These are phyloP conservation scores for Coelopa pilipes DNA, from an alignment of 2,888 invertebrate species.

Conservation along the genomic window DNA sequence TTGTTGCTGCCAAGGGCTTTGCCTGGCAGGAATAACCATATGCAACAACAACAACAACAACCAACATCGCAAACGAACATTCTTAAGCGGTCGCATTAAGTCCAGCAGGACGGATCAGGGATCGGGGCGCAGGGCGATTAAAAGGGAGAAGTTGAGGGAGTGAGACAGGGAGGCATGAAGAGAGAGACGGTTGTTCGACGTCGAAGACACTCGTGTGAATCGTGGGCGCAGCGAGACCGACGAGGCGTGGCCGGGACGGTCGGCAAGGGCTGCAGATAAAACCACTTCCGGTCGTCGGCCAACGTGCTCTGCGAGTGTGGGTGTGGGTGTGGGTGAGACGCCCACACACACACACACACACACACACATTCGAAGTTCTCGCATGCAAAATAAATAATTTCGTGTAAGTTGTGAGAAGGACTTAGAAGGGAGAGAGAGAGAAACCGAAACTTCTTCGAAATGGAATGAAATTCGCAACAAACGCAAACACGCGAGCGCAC, in stretches of 20 bases:
- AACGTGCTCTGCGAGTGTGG: too few species aligned
- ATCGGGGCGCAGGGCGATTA: too few species aligned
- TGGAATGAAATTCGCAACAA: neutral
- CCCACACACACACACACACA: neutral
- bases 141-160: too few species aligned
- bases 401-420: neutral
- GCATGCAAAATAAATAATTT: conserved; percentile 25
- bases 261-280: conserved; percentile 15
- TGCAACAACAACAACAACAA: conserved; percentile 24
- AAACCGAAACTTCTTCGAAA: neutral
- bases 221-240: too few species aligned
- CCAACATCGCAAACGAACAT: conserved; percentile 1
- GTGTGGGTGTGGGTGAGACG: neutral
- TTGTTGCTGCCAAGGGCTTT: conserved; percentile 1
- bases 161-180: too few species aligned
- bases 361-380: neutral
- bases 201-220: too few species aligned
- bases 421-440: neutral
- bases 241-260: too few species aligned
- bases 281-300: conserved; percentile 12
- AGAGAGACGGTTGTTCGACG: too few species aligned
- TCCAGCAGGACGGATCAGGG: too few species aligned
- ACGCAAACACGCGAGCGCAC: neutral
- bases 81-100: conserved; percentile 13
- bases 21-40: conserved; percentile 12